Conservation (phyloP, 2,113 vertebrate species). For the Thalassarche chlororhynchos region DNA sequence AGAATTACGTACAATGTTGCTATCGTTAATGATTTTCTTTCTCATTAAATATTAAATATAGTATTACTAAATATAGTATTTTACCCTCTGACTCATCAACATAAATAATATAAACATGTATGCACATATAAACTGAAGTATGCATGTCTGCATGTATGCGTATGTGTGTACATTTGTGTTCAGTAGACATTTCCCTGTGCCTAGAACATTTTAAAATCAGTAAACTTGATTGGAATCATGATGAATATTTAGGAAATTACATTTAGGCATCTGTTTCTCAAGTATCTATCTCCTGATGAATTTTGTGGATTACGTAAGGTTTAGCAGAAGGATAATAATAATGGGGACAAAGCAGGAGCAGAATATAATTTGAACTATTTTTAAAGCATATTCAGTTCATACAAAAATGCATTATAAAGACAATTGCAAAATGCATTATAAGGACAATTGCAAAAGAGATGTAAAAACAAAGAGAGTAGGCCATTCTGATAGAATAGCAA, state of each 20-base stretch:
- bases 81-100: neutral
- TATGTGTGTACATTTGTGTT: neutral
- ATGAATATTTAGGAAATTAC: neutral
- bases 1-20: neutral
- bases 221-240: neutral
- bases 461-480: neutral
- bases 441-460: neutral
- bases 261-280: neutral
- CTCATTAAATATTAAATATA: neutral
- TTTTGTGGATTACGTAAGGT: rapidly evolving
- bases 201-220: neutral
- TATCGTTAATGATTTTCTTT: neutral
- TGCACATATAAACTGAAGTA: neutral
- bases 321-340: neutral
- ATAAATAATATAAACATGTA: neutral
- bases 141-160: neutral
- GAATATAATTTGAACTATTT: neutral
- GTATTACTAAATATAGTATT: neutral
- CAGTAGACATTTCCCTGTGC: neutral
- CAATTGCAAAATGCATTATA: neutral
- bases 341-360: neutral
- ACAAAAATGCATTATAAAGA: neutral
- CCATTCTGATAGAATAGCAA: neutral
- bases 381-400: neutral
- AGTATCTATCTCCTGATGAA: neutral